These are phyloP conservation scores for Lepilemur ruficaudatus DNA, from an alignment of 2,797 vertebrate genomes.

Conservation along the genomic window DNA sequence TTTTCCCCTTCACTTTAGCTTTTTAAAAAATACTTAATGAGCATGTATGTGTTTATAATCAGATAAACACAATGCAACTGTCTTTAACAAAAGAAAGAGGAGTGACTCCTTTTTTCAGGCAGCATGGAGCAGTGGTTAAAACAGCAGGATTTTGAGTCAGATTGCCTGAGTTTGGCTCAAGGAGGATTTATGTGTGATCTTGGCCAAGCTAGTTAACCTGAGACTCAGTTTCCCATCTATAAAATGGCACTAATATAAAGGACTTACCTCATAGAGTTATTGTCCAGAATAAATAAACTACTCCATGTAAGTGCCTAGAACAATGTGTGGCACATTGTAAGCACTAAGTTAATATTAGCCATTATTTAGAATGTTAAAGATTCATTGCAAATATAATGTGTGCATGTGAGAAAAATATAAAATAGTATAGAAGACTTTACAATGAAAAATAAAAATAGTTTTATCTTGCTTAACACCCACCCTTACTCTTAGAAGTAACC, in stretches of 20 bases:
- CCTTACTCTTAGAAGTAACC: not conserved
- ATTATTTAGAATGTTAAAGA: not conserved
- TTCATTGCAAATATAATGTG: not conserved
- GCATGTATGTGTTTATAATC: not conserved
- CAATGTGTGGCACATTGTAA: not conserved
- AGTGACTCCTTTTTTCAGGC: not conserved
- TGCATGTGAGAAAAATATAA: not conserved
- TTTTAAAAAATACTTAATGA: not conserved
- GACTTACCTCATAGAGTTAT: not conserved
- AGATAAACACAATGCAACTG: not conserved
- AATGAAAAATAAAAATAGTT: constrained; percentile 16
- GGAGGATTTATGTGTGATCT: not conserved
- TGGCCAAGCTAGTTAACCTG: not conserved
- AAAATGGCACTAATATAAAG: not conserved
- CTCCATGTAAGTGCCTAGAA: not conserved
- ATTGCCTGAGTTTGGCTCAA: not conserved
- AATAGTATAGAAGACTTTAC: constrained; percentile 13
- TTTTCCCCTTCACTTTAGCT: not conserved
- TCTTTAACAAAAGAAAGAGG: not conserved
- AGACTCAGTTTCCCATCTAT: not conserved
- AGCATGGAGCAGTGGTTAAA: not conserved
- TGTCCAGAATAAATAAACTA: not conserved
- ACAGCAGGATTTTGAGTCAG: not conserved
- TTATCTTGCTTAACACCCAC: not conserved
- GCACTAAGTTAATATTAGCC: not conserved